Evolutionary conservation across 2,797 vertebrate species (phyloP).

Genomic region (Micrastur ruficollis): DNA sequence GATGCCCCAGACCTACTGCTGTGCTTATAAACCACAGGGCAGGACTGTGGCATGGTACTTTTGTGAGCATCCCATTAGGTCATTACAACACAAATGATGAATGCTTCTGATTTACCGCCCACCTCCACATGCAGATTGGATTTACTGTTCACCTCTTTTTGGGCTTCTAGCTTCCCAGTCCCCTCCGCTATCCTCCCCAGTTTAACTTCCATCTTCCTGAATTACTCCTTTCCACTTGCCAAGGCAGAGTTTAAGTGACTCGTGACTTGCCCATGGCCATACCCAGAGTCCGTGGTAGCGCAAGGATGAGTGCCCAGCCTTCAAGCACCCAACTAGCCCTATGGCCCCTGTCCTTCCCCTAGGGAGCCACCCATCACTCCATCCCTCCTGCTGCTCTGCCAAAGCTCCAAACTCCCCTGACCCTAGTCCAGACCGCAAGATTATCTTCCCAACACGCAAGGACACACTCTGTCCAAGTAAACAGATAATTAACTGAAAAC

Average conservation of each 20-base stretch:
- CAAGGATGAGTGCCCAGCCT: neutral
- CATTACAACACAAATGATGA: neutral
- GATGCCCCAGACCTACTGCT: neutral
- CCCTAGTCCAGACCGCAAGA: neutral
- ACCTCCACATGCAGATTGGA: neutral
- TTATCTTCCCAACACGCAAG: neutral
- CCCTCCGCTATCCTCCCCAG: neutral
- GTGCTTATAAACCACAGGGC: neutral
- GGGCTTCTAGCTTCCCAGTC: neutral
- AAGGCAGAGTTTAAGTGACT: neutral
- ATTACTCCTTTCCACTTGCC: neutral
- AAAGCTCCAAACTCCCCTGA: neutral
- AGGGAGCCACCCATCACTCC: neutral
- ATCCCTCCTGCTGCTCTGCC: neutral
- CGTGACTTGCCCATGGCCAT: neutral
- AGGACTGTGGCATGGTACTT: neutral
- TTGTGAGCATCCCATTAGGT: neutral
- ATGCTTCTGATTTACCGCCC: neutral
- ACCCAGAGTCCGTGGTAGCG: fast-evolving
- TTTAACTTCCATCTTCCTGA: neutral
- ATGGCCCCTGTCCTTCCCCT: neutral
- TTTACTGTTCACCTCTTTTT: neutral
- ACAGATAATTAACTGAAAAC: slow-evolving; percentile 50
- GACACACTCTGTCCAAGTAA: neutral
- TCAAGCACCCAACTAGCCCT: neutral